Percentiles rank a stretch among this genome's conserved stretches.
Conservation (phyloP, 2,888 invertebrate genomes). For the Leptinotarsa juncta region DNA sequence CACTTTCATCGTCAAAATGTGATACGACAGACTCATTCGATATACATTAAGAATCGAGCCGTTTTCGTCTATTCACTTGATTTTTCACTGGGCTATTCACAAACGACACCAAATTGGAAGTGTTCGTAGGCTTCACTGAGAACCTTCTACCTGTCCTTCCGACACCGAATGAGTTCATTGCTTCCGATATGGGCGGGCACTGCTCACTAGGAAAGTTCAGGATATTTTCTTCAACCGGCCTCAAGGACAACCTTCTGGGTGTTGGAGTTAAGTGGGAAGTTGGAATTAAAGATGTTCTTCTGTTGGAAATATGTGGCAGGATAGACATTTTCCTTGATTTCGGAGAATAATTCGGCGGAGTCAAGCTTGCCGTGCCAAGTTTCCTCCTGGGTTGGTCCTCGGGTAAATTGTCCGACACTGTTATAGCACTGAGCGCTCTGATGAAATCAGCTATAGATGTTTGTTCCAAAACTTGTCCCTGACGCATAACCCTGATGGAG, state of each 20-base stretch:
- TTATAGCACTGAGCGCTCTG: slow-evolving; percentile 79
- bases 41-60: slow-evolving; percentile 17
- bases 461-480: slow-evolving; percentile 78
- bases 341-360: slow-evolving; percentile 40
- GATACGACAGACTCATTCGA: not conserved
- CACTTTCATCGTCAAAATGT: not conserved
- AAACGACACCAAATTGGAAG: slow-evolving; percentile 1
- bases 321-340: slow-evolving; percentile 48
- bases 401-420: slow-evolving; percentile 54
- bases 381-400: slow-evolving; percentile 66
- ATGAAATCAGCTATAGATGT: slow-evolving; percentile 87
- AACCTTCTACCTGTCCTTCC: slow-evolving; percentile 33
- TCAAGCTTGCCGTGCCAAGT: slow-evolving; percentile 68
- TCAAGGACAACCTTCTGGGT: slow-evolving; percentile 53
- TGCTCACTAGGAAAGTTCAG: slow-evolving; percentile 36
- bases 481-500: slow-evolving; percentile 53
- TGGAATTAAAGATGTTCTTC: slow-evolving; percentile 55
- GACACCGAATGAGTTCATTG: slow-evolving; percentile 33
- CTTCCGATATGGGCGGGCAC: slow-evolving; percentile 37
- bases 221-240: slow-evolving; percentile 54
- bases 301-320: slow-evolving; percentile 42
- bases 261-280: slow-evolving; percentile 27
- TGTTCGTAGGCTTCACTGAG: slow-evolving; percentile 34
- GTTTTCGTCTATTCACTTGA: slow-evolving; percentile 28
- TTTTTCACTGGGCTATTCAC: slow-evolving; percentile 28